Evolutionary conservation across 1,140 invertebrate genomes (phyloP).

Genomic region (Papilio xuthus): DNA sequence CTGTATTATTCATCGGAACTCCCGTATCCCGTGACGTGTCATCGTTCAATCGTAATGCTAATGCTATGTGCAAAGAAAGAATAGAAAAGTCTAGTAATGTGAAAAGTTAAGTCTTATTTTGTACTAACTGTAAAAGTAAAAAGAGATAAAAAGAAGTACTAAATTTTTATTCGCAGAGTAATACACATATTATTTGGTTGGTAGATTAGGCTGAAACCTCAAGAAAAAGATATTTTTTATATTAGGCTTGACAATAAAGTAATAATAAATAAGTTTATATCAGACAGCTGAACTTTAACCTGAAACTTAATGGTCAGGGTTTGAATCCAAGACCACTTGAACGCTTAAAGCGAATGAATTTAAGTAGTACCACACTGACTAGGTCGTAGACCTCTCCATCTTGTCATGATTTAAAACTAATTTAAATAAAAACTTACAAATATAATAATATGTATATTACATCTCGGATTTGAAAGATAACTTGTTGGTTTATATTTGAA

Average conservation of each 20-base stretch:
- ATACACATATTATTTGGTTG: not conserved
- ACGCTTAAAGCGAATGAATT: not conserved
- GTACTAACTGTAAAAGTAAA: not conserved
- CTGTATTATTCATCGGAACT: constrained; percentile 78
- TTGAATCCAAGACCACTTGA: not conserved
- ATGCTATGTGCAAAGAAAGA: constrained; percentile 39
- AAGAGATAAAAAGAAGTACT: not conserved
- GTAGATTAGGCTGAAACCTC: not conserved
- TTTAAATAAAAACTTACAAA: too few species aligned
- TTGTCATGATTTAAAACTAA: too few species aligned
- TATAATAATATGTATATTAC: too few species aligned
- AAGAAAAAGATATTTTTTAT: not conserved
- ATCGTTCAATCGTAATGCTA: constrained; percentile 56
- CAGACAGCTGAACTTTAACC: not conserved
- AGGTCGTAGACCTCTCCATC: too few species aligned
- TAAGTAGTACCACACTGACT: not conserved
- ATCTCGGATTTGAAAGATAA: too few species aligned
- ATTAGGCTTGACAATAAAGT: not conserved
- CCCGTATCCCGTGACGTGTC: constrained; percentile 56
- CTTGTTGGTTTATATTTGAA: too few species aligned
- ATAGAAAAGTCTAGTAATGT: not conserved
- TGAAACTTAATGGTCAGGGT: not conserved
- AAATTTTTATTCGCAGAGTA: not conserved
- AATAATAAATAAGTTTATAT: not conserved
- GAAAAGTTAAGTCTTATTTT: constrained; percentile 31